Base-by-base conservation (phyloP, 1,140 invertebrate genomes). In the Dinothrombium tinctorium region DNA sequence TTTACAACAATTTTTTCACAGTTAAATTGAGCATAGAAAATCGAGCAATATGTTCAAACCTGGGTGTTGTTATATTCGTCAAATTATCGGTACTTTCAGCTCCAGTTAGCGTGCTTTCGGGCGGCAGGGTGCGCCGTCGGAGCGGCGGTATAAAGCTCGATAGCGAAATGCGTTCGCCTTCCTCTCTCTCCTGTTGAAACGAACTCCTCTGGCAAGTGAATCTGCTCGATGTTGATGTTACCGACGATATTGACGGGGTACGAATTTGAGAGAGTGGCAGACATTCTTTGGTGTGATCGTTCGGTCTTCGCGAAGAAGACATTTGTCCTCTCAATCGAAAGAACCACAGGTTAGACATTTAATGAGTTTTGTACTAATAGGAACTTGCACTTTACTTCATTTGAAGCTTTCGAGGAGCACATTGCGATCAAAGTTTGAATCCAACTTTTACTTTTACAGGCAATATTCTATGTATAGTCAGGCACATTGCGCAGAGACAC, bases 311-410 rank as follows among this genome's bases (percentile, higher is more conserved):
- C 9, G 11, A 17, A 12, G 33, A 36, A 21, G 33, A 36, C 25
- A 26, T 22, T 14, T 20, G 63, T 65, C 45, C 65, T 65, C 52
- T 79, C 56, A 82, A 69, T 41, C 80, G 78, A 63, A 84, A 84
- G 72, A 86, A 84, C 69, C 83, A 87, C 67, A 84, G 71, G 49
- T 60, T 60, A 67, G 80, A 84, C 80, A 86, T 82, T n/a, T n/a
- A n/a, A n/a, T n/a, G n/a, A n/a, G n/a, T n/a, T n/a, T n/a, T n/a
- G n/a, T n/a, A n/a, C n/a, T n/a, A n/a, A n/a, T n/a, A n/a, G n/a
- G n/a, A n/a, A n/a, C n/a, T n/a, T n/a, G n/a, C n/a, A n/a, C n/a
- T n/a, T n/a, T n/a, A n/a, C n/a, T n/a, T n/a, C n/a, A n/a, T n/a
- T n/a, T n/a, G n/a, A n/a, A n/a, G n/a, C n/a, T n/a, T n/a, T n/a